These are phyloP conservation scores for Molossus alvarezi DNA, from an alignment of 2,797 vertebrate species.

Conservation along the genomic window DNA sequence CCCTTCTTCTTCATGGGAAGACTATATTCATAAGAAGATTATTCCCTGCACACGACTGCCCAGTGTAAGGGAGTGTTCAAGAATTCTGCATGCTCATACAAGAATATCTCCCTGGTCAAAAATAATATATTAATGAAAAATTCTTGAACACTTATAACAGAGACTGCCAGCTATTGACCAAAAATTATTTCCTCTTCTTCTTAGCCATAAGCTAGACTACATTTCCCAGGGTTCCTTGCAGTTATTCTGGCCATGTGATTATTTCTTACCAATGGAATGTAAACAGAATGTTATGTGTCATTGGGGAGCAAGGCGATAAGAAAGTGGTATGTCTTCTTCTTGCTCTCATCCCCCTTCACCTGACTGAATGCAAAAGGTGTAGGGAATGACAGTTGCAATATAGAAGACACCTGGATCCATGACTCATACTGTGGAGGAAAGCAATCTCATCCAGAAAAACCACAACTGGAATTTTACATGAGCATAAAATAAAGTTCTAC, in stretches of 20 bases:
- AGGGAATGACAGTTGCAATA: too few species aligned
- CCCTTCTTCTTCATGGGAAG: not conserved
- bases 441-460: not conserved
- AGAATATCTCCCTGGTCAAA: not conserved
- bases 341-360: not conserved
- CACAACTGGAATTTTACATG: not conserved
- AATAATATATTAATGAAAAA: not conserved
- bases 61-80: not conserved
- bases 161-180: not conserved
- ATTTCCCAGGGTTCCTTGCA: not conserved
- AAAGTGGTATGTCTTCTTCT: not conserved
- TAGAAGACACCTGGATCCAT: not conserved
- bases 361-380: not conserved
- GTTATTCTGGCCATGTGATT: not conserved
- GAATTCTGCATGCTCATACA: not conserved
- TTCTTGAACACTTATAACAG: not conserved
- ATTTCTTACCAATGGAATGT: not conserved
- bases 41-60: too few species aligned
- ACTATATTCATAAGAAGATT: not conserved
- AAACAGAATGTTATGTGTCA: not conserved
- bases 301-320: not conserved
- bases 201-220: not conserved
- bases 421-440: not conserved
- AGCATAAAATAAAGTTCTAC: not conserved
- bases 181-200: conserved; percentile 2